Conservation (phyloP, 2,797 vertebrate genomes). For the Bradypodion ventrale region DNA sequence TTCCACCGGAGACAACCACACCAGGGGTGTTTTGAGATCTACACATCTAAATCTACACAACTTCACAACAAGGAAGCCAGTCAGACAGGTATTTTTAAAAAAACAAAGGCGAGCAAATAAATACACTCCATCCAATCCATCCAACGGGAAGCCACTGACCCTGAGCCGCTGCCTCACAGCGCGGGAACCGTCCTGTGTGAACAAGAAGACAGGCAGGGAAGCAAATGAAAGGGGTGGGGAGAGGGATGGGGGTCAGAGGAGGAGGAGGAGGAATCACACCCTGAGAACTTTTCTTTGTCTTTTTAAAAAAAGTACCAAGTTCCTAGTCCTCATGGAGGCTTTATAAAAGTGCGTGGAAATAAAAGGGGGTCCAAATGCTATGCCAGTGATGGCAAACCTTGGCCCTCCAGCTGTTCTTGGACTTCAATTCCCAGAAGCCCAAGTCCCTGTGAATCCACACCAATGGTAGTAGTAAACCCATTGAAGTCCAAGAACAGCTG, state of each 20-base stretch:
- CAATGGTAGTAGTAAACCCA: too few species aligned
- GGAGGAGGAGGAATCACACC: background rate
- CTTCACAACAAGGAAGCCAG: background rate
- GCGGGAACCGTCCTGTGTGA: slow-evolving; percentile 38
- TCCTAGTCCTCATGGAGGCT: background rate
- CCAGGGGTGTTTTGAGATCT: background rate
- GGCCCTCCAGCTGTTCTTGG: too few species aligned
- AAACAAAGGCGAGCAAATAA: background rate
- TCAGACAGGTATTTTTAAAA: too few species aligned
- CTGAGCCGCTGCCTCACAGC: slow-evolving; percentile 37
- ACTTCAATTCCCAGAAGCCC: too few species aligned
- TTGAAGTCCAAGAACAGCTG: too few species aligned
- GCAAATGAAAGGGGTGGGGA: slow-evolving; percentile 7
- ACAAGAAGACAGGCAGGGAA: slow-evolving; percentile 41
- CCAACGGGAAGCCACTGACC: slow-evolving; percentile 37
- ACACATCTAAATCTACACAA: background rate
- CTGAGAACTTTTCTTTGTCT: background rate
- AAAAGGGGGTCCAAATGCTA: background rate
- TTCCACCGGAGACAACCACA: too few species aligned
- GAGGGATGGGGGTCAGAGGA: background rate
- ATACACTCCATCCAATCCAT: slow-evolving; percentile 45
- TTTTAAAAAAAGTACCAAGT: background rate
- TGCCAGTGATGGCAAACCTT: too few species aligned
- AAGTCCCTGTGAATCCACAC: too few species aligned
- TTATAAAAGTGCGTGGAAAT: background rate